These are phyloP conservation scores for Rambutsinella grinnellia DNA, from an alignment of 2,888 invertebrate genomes.

Conservation along the genomic window DNA sequence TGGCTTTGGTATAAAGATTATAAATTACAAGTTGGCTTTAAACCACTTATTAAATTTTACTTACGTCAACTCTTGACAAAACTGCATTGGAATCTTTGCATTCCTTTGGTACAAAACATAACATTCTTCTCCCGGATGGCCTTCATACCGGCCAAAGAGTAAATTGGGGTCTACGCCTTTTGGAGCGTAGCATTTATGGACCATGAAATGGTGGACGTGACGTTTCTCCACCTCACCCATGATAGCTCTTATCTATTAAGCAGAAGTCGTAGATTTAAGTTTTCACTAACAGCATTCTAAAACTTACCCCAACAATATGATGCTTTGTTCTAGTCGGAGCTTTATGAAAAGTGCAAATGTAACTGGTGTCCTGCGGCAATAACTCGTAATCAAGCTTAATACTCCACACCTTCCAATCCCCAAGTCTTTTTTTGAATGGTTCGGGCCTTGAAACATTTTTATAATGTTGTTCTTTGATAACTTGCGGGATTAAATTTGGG, in stretches of 20 bases:
- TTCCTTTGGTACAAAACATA: not conserved
- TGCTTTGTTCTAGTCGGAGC: not conserved
- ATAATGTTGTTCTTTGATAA: too few species aligned
- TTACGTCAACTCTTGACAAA: too few species aligned
- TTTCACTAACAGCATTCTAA: not conserved
- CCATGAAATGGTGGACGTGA: conserved; percentile 31
- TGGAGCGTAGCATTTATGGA: conserved; percentile 26
- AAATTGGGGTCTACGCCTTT: conserved; percentile 1
- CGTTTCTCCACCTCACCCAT: not conserved
- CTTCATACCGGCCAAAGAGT: not conserved
- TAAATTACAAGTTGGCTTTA: too few species aligned
- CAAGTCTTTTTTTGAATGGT: too few species aligned
- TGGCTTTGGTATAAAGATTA: too few species aligned
- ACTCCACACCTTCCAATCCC: not conserved
- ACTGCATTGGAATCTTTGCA: not conserved
- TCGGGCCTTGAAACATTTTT: too few species aligned
- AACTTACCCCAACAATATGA: conserved; percentile 20
- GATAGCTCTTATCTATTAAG: too few species aligned
- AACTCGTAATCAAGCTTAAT: not conserved
- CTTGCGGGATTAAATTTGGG: too few species aligned
- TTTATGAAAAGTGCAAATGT: conserved; percentile 17
- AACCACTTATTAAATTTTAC: too few species aligned
- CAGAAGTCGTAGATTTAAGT: conserved; percentile 5
- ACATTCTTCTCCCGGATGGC: not conserved
- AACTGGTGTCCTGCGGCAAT: too few species aligned